Evolutionary conservation across 2,888 invertebrate genomes (phyloP), one percentile per base, ranked within the genome.

Genomic region (Buathra laborator): DNA sequence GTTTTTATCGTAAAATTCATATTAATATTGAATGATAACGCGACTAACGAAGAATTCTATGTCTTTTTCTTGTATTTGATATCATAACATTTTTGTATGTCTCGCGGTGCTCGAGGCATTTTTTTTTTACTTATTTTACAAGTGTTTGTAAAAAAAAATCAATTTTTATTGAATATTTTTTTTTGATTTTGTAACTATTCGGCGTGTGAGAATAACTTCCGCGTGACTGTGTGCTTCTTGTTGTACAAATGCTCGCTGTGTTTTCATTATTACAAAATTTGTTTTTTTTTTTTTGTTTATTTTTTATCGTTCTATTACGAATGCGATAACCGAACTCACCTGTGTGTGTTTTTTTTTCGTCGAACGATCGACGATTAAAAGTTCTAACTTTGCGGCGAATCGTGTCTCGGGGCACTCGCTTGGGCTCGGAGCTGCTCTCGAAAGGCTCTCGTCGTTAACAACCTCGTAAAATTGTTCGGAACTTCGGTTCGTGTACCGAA

Each of bases 41-140:
- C 19, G 48, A 83, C 83, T 83, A 83, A 83, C 75, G 72, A 16
- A 48, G 19, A 53, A 43, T 43, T 14, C 19, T 37, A 37, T 72
- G 24, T 51, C 12, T 37, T n/a, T 51, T 29, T 68, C 37, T 24
- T 43, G 12, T 53, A 37, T 24, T 43, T 66, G 37, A 72, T 44
- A 74, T 44, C 12, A 14, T 29, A 6, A 51, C 9, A 29, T 14
- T 14, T 70, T 68, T 46, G 59, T 32, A 70, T 70, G 76, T 71
- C 70, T 71, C 64, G 71, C 24, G 76, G 56, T 10, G 53, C 29
- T 59, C 80, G 80, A 72, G 80, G 71, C 79, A 71, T n/a, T 43
- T n/a, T 51, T 46, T 62, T 59, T 76, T 24, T 76, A 83, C 51
- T 70, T 46, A 16, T 12, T 70, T 53, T 44, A 12, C 44, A 43